Evolutionary conservation across 2,797 vertebrate genomes (phyloP), one percentile per base, ranked within the genome.

Genomic region (Stomatorhinus walkeri): DNA sequence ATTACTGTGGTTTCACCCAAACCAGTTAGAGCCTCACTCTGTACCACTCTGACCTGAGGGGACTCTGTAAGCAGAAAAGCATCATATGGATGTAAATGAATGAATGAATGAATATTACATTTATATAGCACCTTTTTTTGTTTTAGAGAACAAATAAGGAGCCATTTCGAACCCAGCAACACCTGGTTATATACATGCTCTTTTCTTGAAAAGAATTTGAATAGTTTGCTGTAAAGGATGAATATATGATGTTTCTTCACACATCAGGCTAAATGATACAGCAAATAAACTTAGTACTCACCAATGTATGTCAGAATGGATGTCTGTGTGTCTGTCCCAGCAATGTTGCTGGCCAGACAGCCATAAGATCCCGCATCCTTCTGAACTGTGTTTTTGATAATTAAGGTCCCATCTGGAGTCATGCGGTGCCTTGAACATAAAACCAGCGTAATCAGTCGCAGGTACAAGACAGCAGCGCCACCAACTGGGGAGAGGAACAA

Each of bases 321-420:
- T 14, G 90, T 95, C 91, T 96, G 93, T 24, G 95, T 93, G 90
- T 97, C 95, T 10, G 96, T 98, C 89, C 98, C 98, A 10, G 98
- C 98, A 87, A 93, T 91, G 90, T 98, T 99, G 94, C 96, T 98
- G 89, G 97, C 98, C 91, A 99, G 93, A 90, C 98, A 99, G 88
- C 96, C 95, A 54, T 99, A 99, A n/a, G 94, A 83, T n/a, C 98
- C 98, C 90, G 94, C 96, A 90, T 99, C 97, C 91, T 95, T 97
- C 87, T 93, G 93, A 92, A 94, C 85, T 43, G 94, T 92, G 90
- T 96, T 96, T 93, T 92, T 97, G 90, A 99, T 96, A 72, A 97
- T 90, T 91, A 99, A 94, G 2, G 95, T 95, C 9, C 98, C 98
- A 91, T 98, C 97, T 64, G 96, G 91, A 14, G 93, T 96, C 94